These are phyloP conservation scores for Jordanella pulchra DNA, from an alignment of 2,797 vertebrate species.

Conservation along the genomic window DNA sequence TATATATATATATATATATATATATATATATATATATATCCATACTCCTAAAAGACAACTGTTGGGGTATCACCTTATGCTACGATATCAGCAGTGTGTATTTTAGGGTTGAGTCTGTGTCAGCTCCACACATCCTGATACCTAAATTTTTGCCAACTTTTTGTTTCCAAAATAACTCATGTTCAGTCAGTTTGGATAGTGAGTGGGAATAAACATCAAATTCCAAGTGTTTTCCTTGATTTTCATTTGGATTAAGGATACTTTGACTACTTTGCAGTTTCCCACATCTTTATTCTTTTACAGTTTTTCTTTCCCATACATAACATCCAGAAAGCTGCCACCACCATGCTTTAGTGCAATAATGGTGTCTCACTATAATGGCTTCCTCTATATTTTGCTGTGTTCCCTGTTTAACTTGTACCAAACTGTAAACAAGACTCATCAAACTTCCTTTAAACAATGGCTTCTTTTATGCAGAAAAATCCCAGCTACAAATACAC, in stretches of 20 bases:
- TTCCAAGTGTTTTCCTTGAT: background rate
- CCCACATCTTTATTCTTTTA: background rate
- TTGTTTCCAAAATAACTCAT: background rate
- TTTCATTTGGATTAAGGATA: background rate
- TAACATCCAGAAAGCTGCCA: background rate
- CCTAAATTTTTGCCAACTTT: background rate
- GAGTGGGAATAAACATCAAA: background rate
- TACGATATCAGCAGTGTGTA: no score
- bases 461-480: slow-evolving; percentile 38
- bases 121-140: background rate
- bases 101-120: background rate
- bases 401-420: background rate
- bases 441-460: background rate
- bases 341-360: background rate
- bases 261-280: background rate
- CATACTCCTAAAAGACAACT: background rate
- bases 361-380: background rate
- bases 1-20: background rate
- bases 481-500: slow-evolving; percentile 61
- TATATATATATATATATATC: background rate
- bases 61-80: background rate
- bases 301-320: background rate
- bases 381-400: background rate
- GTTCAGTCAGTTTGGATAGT: background rate
- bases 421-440: background rate